A percentile compares a stretch with the other conserved stretches of the same genome.
Evolutionary conservation across 2,113 vertebrate genomes (phyloP).

Genomic region (Engystomops pustulosus): DNA sequence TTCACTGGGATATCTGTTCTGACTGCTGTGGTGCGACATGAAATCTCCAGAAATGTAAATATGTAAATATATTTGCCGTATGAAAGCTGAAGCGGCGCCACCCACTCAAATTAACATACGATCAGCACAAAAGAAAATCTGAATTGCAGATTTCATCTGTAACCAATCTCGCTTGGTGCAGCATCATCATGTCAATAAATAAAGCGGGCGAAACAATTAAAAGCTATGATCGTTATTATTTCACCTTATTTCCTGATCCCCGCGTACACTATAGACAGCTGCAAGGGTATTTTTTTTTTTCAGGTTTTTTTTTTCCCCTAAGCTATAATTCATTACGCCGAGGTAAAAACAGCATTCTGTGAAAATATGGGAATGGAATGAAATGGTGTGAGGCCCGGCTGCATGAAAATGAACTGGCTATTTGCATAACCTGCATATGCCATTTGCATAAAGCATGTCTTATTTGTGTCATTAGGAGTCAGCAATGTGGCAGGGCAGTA

Average conservation of each 20-base stretch:
- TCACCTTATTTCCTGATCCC: not conserved
- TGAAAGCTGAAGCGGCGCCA: conserved; percentile 3
- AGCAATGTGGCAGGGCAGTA: conserved; percentile 30
- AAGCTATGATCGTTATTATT: conserved; percentile 22
- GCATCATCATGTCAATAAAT: conserved; percentile 41
- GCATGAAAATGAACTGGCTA: conserved; percentile 42
- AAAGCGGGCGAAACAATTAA: conserved; percentile 24
- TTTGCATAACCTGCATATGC: conserved; percentile 58
- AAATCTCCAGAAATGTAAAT: conserved; percentile 39
- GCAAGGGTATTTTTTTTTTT: not conserved
- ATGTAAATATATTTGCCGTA: conserved; percentile 36
- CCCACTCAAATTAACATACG: conserved; percentile 44
- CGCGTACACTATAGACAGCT: conserved; percentile 32
- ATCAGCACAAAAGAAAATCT: conserved; percentile 53
- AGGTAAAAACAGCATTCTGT: conserved; percentile 45
- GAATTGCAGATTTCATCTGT: conserved; percentile 50
- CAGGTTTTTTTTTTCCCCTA: no score
- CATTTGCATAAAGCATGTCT: conserved; percentile 56
- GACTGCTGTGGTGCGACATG: not conserved
- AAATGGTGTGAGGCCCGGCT: conserved; percentile 55
- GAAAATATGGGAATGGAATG: conserved; percentile 54
- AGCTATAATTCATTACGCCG: conserved; percentile 47
- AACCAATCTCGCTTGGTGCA: conserved; percentile 11
- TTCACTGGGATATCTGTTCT: not conserved
- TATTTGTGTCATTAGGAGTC: conserved; percentile 53